Conservation (phyloP, 1,140 invertebrate species). For the Oncopeltus fasciatus region DNA sequence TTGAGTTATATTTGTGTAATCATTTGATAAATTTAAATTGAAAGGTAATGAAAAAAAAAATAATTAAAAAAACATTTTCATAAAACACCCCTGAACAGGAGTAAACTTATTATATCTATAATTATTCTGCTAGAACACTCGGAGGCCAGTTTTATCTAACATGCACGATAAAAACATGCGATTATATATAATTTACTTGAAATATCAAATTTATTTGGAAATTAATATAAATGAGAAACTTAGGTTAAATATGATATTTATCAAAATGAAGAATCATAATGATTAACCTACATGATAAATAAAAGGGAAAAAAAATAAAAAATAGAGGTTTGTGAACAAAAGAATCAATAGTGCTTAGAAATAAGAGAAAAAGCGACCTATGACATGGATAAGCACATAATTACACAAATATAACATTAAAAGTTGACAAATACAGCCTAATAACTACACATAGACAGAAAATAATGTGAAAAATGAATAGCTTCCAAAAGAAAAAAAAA, state of each 20-base stretch:
- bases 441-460: constrained; percentile 9
- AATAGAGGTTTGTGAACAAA: constrained; percentile 5
- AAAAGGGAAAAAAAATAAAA: background rate
- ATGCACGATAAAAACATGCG: constrained; percentile 4
- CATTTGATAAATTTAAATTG: background rate
- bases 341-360: constrained; percentile 8
- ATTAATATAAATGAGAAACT: background rate
- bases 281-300: constrained; percentile 1
- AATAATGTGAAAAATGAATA: constrained; percentile 7
- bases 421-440: constrained; percentile 7
- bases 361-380: constrained; percentile 10
- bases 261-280: too few species aligned
- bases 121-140: too few species aligned
- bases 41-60: background rate
- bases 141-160: background rate
- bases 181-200: background rate
- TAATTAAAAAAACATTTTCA: too few species aligned
- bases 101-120: too few species aligned
- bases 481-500: constrained; percentile 10
- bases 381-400: constrained; percentile 13
- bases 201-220: background rate
- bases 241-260: background rate
- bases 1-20: constrained; percentile 15
- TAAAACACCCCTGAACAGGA: too few species aligned
- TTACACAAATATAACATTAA: constrained; percentile 8